Percentiles rank a stretch among this genome's conserved stretches.
phyloP scores from a whole-genome alignment of 2,797 vertebrate species.

The Capromys pilorides region DNA sequence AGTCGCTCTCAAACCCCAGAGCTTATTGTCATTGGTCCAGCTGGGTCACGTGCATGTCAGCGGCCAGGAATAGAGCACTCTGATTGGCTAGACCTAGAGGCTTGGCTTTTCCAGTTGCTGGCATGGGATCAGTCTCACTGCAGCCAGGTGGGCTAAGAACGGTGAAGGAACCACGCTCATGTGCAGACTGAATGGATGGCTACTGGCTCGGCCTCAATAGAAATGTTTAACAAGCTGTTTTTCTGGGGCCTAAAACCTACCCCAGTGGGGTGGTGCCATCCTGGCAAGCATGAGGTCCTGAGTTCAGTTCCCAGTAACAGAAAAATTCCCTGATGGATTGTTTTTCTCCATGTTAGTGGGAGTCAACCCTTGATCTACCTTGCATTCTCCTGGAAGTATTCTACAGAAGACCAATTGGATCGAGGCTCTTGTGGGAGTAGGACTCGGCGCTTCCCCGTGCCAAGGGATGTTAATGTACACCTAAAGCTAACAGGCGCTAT shows the following conservation, averaged over 20 bases:
- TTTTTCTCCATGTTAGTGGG: neutral
- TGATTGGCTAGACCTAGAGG: neutral
- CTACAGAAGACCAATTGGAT: constrained; percentile 1
- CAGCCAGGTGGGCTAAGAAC: neutral
- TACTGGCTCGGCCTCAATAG: neutral
- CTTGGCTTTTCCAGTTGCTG: neutral
- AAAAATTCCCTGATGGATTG: neutral
- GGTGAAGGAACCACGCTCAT: neutral
- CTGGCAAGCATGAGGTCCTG: too few relatives aligned
- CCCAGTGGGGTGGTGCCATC: too few relatives aligned
- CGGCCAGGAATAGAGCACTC: neutral
- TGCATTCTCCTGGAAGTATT: neutral
- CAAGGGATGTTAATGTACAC: neutral
- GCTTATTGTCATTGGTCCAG: neutral
- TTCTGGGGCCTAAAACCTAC: neutral
- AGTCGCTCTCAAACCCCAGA: neutral
- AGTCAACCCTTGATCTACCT: neutral
- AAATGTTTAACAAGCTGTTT: neutral
- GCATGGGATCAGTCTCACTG: neutral
- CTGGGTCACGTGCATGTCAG: neutral
- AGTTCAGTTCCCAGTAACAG: too few relatives aligned
- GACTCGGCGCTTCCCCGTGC: neutral
- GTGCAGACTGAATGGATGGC: neutral
- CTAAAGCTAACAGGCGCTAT: neutral
- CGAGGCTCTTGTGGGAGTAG: neutral